phyloP scores from a whole-genome alignment of 2,797 vertebrate genomes.

The Siniperca undulata region DNA sequence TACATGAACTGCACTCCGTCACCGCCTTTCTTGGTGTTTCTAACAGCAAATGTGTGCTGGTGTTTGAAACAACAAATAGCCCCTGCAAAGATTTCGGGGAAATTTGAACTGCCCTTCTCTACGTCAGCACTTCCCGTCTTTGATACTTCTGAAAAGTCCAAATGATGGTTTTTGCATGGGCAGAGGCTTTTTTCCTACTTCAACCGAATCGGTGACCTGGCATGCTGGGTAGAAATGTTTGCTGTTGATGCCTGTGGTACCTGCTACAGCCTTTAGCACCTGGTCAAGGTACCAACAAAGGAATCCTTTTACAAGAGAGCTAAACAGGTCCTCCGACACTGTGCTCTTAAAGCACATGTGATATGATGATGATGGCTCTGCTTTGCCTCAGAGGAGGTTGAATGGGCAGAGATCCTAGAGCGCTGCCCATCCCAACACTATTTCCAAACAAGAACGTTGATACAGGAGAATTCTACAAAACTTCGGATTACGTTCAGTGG shows the following conservation, averaged over 20 bases:
- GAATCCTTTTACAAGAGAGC: neutral
- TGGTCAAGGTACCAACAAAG: neutral
- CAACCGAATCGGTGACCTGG: neutral
- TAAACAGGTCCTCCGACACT: neutral
- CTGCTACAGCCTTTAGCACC: neutral
- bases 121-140: neutral
- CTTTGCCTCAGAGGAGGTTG: neutral
- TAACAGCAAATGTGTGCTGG: neutral
- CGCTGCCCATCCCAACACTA: neutral
- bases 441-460: neutral
- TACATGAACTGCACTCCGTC: neutral
- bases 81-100: neutral
- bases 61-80: conserved; percentile 12
- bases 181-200: neutral
- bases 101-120: neutral
- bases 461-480: neutral
- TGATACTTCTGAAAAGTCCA: neutral
- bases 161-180: neutral
- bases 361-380: neutral
- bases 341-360: neutral
- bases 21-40: conserved; percentile 4
- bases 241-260: neutral
- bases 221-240: neutral
- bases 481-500: neutral
- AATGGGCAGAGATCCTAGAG: too few species aligned